Conservation (phyloP, 2,888 invertebrate species). For the Tenthredo scrophulariae region DNA sequence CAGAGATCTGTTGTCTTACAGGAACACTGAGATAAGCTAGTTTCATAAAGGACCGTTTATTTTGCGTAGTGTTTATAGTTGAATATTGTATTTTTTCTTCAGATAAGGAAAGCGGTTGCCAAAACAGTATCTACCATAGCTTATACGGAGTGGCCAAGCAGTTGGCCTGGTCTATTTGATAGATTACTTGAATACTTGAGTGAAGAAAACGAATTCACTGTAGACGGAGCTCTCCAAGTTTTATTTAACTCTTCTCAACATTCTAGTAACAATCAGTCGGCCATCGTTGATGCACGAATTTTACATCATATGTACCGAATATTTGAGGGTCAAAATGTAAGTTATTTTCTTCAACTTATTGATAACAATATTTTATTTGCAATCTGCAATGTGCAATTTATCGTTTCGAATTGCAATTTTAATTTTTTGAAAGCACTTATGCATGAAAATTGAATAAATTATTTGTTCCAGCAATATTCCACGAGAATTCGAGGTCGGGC, state of each 20-base stretch:
- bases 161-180: neutral
- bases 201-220: neutral
- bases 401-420: neutral
- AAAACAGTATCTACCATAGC: neutral
- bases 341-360: neutral
- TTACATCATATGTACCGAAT: neutral
- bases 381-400: neutral
- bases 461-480: conserved; percentile 81
- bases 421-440: no score
- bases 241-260: neutral
- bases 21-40: no score
- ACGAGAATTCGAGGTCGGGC: conserved; percentile 83
- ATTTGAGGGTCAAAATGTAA: neutral
- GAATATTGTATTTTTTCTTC: neutral
- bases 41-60: neutral
- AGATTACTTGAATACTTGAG: neutral
- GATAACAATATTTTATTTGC: neutral
- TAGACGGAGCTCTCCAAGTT: neutral
- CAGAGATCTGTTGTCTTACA: no score
- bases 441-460: conserved; percentile 61
- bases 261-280: neutral
- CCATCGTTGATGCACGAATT: neutral
- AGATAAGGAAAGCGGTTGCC: neutral
- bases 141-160: neutral
- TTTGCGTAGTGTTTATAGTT: neutral